phyloP scores from a whole-genome alignment of 2,797 vertebrate genomes.

The Hylomyscus alleni region DNA sequence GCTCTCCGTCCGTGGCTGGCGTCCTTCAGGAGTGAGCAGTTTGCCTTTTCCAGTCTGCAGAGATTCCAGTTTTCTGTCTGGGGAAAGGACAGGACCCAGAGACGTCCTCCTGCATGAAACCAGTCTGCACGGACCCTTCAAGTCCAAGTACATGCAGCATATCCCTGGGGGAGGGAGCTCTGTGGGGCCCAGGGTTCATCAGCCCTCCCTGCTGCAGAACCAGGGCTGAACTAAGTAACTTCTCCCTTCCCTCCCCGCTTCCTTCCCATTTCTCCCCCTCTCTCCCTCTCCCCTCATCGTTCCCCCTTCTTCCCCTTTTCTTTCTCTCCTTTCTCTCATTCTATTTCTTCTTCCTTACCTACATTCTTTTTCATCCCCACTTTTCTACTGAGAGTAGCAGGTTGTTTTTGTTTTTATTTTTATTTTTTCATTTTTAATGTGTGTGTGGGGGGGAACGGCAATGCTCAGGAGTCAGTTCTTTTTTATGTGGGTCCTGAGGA shows the following conservation, averaged over 20 bases:
- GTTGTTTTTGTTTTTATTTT: neutral
- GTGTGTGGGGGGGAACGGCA: neutral
- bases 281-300: too few species aligned
- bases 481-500: neutral
- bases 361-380: neutral
- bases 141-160: rapidly evolving
- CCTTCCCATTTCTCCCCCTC: too few species aligned
- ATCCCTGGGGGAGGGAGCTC: neutral
- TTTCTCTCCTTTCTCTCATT: neutral
- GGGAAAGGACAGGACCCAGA: too few species aligned
- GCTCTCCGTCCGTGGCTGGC: neutral
- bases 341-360: too few species aligned
- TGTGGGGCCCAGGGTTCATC: neutral
- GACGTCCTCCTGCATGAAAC: neutral
- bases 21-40: neutral
- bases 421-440: neutral
- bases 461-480: neutral
- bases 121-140: neutral
- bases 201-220: neutral
- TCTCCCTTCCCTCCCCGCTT: too few species aligned
- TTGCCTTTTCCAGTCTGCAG: neutral
- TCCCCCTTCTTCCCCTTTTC: too few species aligned
- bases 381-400: neutral
- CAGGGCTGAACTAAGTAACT: neutral
- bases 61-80: neutral